Base-by-base conservation (phyloP, 1,140 invertebrate genomes). In the Potamilus streckersoni region DNA sequence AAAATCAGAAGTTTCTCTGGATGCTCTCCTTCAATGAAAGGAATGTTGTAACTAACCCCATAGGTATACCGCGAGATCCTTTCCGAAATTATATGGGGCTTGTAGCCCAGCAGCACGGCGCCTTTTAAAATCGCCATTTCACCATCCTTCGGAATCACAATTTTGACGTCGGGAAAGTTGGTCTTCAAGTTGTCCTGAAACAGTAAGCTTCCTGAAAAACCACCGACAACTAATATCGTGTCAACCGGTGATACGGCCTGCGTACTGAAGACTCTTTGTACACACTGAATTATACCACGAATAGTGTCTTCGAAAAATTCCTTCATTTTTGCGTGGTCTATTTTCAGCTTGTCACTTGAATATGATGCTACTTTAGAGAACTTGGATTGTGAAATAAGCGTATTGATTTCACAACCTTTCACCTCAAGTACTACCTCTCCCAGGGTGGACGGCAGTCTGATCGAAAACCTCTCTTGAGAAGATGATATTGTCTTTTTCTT, bases 41-140 rank as follows among this genome's bases (percentile, higher is more conserved):
- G 23, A 57, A 70, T 65, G 13, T 69, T 69, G 27, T 65, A 76
- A 58, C 69, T 71, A 20, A 76, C 69, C 0, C 74, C 74, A 27
- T 76, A 76, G 11, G 74, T 76, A 58, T 76, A 76, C n/a, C 74
- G 19, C 15, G 74, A 69, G 13, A 76, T 64, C 13, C 74, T 55
- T 65, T 76, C 74, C 11, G 55, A 57, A 55, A 76, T 76, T 0
- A 56, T 71, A 19, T 76, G 60, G n/a, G 74, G 74, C 60, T 62
- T 71, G n/a, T 71, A 64, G 17, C 74, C 74, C 74, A 76, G 65
- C 31, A 76, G 38, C 14, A 76, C 74, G 16, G 74, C 74, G 16
- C 74, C 74, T 69, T 76, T 76, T 12, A 76, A 58, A 13, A 76
- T 76, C 15, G 74, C 74, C 4, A 71, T 71, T 2, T 69, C 74